Evolutionary conservation across 92 coral and sea anemone species (phyloP).

Genomic region (Ricordea florida): DNA sequence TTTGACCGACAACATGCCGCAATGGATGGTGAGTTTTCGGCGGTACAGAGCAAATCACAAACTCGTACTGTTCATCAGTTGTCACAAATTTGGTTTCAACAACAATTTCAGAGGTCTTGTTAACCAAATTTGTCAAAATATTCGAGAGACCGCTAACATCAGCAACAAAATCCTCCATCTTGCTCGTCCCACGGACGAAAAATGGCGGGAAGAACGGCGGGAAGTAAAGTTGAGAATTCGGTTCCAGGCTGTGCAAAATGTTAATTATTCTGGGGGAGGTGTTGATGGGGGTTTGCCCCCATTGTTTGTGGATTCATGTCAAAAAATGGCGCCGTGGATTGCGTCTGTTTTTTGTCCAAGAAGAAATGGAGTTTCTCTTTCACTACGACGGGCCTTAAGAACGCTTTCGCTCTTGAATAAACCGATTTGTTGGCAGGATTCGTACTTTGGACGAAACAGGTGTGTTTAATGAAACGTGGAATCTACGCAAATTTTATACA

Average conservation of each 20-base stretch:
- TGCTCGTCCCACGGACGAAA: not conserved
- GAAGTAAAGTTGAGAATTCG: not conserved
- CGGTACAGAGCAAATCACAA: constrained; percentile 48
- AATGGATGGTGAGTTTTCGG: constrained; percentile 78
- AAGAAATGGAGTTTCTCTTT: not conserved
- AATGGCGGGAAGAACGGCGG: constrained; percentile 11
- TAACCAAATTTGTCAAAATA: not conserved
- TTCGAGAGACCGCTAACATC: not conserved
- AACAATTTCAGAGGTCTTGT: not conserved
- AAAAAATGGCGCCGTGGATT: not conserved
- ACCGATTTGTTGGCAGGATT: not conserved
- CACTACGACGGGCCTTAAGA: not conserved
- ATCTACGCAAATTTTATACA: not conserved
- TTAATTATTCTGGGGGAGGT: too few relatives aligned
- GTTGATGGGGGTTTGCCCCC: not conserved
- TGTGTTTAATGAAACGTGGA: not conserved
- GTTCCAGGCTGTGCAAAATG: too few relatives aligned
- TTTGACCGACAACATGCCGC: constrained; percentile 69
- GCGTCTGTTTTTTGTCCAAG: not conserved
- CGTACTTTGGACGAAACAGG: not conserved
- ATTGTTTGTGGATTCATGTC: not conserved
- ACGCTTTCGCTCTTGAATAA: not conserved
- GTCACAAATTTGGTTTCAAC: constrained; percentile 6
- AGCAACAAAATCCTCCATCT: constrained; percentile 30
- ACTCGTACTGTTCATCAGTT: constrained; percentile 1